Evolutionary conservation across 2,113 vertebrate genomes (phyloP).

Genomic region (Tachycineta bicolor): DNA sequence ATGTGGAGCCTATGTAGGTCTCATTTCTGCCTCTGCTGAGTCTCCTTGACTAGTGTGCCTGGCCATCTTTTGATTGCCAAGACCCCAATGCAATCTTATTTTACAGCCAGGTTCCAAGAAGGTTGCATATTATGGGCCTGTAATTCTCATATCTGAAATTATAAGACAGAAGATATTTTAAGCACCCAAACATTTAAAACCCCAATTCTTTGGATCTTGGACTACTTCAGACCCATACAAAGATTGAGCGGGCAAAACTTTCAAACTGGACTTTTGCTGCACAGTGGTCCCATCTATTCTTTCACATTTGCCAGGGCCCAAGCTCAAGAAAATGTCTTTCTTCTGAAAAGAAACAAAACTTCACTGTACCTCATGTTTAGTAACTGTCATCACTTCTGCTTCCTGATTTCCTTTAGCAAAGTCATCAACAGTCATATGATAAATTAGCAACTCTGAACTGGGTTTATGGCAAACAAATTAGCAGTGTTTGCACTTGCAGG

Average conservation of each 20-base stretch:
- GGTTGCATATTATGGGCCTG: neutral
- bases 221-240: neutral
- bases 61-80: neutral
- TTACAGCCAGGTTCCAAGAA: neutral
- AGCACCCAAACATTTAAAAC: neutral
- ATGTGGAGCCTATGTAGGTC: neutral
- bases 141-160: neutral
- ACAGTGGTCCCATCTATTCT: neutral
- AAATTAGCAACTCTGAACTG: neutral
- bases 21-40: neutral
- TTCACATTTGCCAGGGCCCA: neutral
- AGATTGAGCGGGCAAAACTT: neutral
- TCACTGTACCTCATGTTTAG: neutral
- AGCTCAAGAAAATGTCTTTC: neutral
- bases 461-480: neutral
- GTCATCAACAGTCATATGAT: neutral
- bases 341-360: neutral
- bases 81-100: neutral
- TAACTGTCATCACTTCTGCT: neutral
- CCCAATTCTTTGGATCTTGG: neutral
- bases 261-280: neutral
- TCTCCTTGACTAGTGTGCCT: neutral
- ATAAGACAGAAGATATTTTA: neutral
- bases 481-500: neutral
- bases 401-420: conserved; percentile 21